Evolutionary conservation across 2,888 invertebrate genomes (phyloP).

Genomic region (Mayetiola destructor): DNA sequence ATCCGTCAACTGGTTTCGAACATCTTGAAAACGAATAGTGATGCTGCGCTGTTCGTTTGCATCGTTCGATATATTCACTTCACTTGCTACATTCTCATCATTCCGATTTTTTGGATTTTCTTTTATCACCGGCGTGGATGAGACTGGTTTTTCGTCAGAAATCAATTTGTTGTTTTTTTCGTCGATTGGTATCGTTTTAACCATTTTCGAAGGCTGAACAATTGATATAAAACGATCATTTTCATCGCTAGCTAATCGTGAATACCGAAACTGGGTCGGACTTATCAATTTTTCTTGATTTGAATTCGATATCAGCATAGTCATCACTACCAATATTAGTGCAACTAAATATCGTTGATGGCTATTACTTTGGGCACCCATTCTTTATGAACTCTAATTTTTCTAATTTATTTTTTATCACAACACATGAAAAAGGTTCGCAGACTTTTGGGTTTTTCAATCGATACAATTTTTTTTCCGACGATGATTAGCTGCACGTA

Average conservation of each 20-base stretch:
- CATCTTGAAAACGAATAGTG: neutral
- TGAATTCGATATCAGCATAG: neutral
- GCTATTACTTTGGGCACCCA: neutral
- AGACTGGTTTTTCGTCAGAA: neutral
- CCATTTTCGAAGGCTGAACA: neutral
- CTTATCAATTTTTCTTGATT: neutral
- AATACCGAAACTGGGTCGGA: neutral
- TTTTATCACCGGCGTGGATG: neutral
- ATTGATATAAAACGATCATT: neutral
- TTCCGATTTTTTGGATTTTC: neutral
- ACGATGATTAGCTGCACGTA: neutral
- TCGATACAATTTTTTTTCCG: neutral
- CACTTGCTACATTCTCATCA: neutral
- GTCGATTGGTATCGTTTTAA: neutral
- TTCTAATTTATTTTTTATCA: neutral
- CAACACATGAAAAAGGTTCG: neutral
- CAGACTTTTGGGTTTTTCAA: neutral
- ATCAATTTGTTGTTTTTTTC: neutral
- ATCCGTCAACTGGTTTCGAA: neutral
- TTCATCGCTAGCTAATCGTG: neutral
- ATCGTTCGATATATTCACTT: neutral
- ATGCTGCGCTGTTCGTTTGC: neutral
- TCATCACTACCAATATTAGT: neutral
- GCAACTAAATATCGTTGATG: neutral
- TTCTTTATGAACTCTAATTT: neutral